These are phyloP conservation scores for Geodia barretti DNA, from an alignment of 37 sponge, comb jelly and placozoan genomes.

Conservation along the genomic window DNA sequence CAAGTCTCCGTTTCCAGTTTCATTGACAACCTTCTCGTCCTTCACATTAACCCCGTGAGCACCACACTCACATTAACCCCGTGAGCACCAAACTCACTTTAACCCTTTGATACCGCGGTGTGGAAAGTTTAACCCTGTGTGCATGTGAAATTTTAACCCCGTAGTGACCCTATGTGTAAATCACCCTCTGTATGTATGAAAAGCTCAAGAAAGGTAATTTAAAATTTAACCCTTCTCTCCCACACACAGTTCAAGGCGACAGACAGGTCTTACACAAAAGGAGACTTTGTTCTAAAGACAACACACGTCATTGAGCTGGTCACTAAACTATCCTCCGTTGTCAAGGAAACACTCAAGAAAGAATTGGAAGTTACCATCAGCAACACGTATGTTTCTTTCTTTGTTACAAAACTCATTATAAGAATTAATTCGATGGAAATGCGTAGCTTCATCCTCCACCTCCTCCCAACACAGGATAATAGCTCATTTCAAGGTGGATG, in stretches of 20 bases:
- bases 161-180: too few species aligned
- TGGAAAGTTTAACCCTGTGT: too few species aligned
- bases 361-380: conserved; percentile 30
- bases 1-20: conserved; percentile 62
- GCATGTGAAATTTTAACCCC: too few species aligned
- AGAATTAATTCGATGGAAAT: too few species aligned
- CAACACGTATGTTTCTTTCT: conserved; percentile 34
- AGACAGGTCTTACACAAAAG: conserved; percentile 60
- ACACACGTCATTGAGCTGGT: conserved; percentile 75
- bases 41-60: conserved; percentile 81
- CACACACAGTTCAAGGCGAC: conserved; percentile 23
- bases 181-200: background rate
- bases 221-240: too few species aligned
- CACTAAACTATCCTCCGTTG: conserved; percentile 63
- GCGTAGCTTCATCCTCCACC: background rate
- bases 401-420: background rate
- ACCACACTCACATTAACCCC: too few species aligned
- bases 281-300: conserved; percentile 74
- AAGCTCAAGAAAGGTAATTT: background rate
- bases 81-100: too few species aligned
- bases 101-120: too few species aligned
- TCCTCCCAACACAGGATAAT: conserved; percentile 9
- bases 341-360: conserved; percentile 49
- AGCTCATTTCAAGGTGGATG: conserved; percentile 39
- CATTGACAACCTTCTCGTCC: conserved; percentile 64